These are phyloP conservation scores for Heliconius hewitsoni DNA, from an alignment of 1,140 invertebrate species.

Conservation along the genomic window DNA sequence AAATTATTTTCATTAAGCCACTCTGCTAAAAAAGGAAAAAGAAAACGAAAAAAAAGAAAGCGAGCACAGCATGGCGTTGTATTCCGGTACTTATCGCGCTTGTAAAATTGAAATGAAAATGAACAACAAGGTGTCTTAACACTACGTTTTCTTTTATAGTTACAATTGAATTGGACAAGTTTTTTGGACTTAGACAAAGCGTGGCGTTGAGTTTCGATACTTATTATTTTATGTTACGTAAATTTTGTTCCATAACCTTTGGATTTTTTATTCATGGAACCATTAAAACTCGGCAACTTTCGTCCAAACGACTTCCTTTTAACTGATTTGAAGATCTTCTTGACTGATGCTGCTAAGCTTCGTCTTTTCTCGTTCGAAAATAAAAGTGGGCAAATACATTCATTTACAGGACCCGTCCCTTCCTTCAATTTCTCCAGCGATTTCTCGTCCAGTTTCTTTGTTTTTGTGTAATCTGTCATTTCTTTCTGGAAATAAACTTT, in stretches of 20 bases:
- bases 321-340: constrained; percentile 38
- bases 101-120: too few relatives aligned
- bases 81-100: too few relatives aligned
- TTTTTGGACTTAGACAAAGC: too few relatives aligned
- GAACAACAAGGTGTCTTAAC: too few relatives aligned
- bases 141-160: too few relatives aligned
- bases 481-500: background rate
- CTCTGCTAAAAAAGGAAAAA: too few relatives aligned
- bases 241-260: background rate
- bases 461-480: constrained; percentile 41
- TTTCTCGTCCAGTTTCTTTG: constrained; percentile 53
- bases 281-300: background rate
- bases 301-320: background rate
- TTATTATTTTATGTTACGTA: too few relatives aligned
- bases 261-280: background rate
- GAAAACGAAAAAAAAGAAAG: too few relatives aligned
- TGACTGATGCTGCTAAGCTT: constrained; percentile 43
- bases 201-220: too few relatives aligned
- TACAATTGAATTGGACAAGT: too few relatives aligned
- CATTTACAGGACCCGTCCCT: constrained; percentile 45
- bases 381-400: constrained; percentile 48
- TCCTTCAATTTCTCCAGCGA: constrained; percentile 44
- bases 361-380: constrained; percentile 30
- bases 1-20: too few relatives aligned
- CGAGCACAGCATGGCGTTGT: too few relatives aligned